phyloP scores from a whole-genome alignment of 1,140 invertebrate genomes.

The Leptinotarsa undecemlineata region DNA sequence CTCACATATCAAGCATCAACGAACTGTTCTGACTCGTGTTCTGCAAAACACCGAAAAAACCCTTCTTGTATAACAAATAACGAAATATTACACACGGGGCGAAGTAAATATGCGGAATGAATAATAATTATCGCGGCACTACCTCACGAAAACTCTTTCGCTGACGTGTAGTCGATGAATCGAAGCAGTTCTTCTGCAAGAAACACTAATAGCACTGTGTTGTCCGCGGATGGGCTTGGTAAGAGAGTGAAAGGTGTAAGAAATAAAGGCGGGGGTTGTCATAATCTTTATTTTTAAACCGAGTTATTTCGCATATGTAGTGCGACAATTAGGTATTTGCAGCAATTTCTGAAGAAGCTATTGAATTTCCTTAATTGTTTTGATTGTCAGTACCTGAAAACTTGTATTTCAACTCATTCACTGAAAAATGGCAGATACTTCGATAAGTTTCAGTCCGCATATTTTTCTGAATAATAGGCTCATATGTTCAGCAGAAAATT shows the following conservation, averaged over 20 bases:
- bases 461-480: too few species aligned
- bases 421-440: too few species aligned
- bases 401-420: too few species aligned
- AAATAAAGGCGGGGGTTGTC: slow-evolving; percentile 6
- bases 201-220: slow-evolving; percentile 21
- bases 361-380: too few species aligned
- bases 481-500: too few species aligned
- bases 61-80: slow-evolving; percentile 11
- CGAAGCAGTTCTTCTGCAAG: slow-evolving; percentile 12
- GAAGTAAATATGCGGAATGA: background rate
- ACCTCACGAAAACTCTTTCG: background rate
- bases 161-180: background rate
- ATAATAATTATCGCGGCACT: slow-evolving; percentile 8
- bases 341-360: too few species aligned
- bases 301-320: background rate
- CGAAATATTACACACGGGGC: slow-evolving; percentile 3
- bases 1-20: slow-evolving; percentile 29
- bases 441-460: too few species aligned
- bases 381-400: too few species aligned
- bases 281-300: slow-evolving; percentile 21
- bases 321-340: background rate
- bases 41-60: slow-evolving; percentile 22
- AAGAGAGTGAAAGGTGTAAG: slow-evolving; percentile 29
- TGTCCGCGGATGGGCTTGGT: slow-evolving; percentile 35
- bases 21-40: slow-evolving; percentile 3